A percentile compares a stretch with the other conserved stretches of the same genome.
Conservation (phyloP, 1,140 invertebrate genomes). For the Phymastichus coffea region DNA sequence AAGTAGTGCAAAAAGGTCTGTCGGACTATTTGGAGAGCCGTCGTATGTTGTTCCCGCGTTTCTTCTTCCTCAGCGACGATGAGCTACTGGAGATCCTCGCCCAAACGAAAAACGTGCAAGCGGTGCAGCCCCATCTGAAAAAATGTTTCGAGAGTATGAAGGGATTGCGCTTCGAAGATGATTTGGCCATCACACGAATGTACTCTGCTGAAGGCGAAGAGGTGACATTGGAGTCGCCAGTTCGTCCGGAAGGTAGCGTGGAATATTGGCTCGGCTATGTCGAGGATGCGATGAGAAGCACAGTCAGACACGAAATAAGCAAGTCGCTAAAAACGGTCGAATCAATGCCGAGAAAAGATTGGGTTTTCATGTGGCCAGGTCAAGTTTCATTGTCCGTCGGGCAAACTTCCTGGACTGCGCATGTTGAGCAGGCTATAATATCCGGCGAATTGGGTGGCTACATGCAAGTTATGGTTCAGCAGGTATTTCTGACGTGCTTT, state of each 20-base stretch:
- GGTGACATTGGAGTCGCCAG: slow-evolving; percentile 62
- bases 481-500: slow-evolving; percentile 36
- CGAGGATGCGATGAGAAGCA: slow-evolving; percentile 69
- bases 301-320: slow-evolving; percentile 58
- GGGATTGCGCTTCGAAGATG: slow-evolving; percentile 66
- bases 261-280: slow-evolving; percentile 75
- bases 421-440: slow-evolving; percentile 60
- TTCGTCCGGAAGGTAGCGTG: slow-evolving; percentile 71
- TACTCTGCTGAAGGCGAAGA: slow-evolving; percentile 76
- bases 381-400: slow-evolving; percentile 72
- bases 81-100: slow-evolving; percentile 76
- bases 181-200: slow-evolving; percentile 74
- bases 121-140: slow-evolving; percentile 75
- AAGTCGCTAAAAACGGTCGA: slow-evolving; percentile 57
- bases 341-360: slow-evolving; percentile 58
- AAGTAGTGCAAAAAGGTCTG: slow-evolving; percentile 71
- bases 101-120: slow-evolving; percentile 70
- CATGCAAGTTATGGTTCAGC: slow-evolving; percentile 52
- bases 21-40: slow-evolving; percentile 76
- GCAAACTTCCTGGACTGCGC: slow-evolving; percentile 65
- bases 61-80: slow-evolving; percentile 79
- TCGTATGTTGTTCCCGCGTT: slow-evolving; percentile 68
- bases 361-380: slow-evolving; percentile 76
- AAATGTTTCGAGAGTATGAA: slow-evolving; percentile 81
- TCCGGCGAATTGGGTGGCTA: slow-evolving; percentile 53